These are phyloP conservation scores for Leucania comma DNA, from an alignment of 2,888 invertebrate genomes.

Conservation along the genomic window DNA sequence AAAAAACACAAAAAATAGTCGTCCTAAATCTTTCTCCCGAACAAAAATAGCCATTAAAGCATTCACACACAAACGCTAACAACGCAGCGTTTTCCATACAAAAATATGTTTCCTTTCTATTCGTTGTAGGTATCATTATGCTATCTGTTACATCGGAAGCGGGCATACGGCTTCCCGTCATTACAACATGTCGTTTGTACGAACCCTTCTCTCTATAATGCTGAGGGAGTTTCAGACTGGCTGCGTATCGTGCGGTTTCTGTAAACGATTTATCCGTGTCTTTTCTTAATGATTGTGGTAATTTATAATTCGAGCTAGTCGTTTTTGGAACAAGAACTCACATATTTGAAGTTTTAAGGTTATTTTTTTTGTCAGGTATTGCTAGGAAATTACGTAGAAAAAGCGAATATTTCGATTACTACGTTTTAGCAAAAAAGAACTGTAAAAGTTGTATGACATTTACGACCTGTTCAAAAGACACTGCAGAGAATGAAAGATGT, in stretches of 20 bases:
- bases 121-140: conserved; percentile 62
- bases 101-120: conserved; percentile 65
- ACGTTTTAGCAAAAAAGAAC: too few species aligned
- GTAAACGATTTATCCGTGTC: not conserved
- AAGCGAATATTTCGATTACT: not conserved
- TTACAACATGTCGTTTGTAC: conserved; percentile 67
- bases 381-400: not conserved
- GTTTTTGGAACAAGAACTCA: not conserved
- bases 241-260: conserved; percentile 8
- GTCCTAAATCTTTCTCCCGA: conserved; percentile 27
- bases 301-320: not conserved
- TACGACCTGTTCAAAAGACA: too few species aligned
- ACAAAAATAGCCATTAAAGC: conserved; percentile 32
- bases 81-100: conserved; percentile 55
- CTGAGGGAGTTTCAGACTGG: conserved; percentile 42
- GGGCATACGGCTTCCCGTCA: conserved; percentile 64
- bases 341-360: not conserved
- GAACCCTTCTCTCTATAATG: conserved; percentile 58
- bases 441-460: too few species aligned
- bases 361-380: not conserved
- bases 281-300: not conserved
- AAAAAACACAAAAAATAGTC: conserved; percentile 23
- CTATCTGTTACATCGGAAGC: conserved; percentile 67
- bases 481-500: too few species aligned
- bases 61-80: conserved; percentile 51